Conservation (phyloP, 2,797 vertebrate species). For the Pitangus sulphuratus region DNA sequence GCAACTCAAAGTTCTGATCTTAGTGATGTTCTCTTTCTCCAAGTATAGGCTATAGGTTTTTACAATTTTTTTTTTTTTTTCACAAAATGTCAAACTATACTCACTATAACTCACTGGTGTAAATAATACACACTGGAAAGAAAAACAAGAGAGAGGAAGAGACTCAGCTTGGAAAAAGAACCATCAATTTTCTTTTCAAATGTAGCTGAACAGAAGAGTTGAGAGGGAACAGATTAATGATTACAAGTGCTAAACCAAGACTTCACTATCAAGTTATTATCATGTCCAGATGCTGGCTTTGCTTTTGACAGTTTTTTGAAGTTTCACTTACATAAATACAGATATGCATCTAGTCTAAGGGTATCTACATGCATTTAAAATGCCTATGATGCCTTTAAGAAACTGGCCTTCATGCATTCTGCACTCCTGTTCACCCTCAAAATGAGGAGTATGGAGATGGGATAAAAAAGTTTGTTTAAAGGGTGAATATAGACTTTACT, state of each 20-base stretch:
- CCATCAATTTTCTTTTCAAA: constrained; percentile 30
- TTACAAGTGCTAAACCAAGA: not conserved
- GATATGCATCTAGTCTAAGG: not conserved
- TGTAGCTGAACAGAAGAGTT: constrained; percentile 14
- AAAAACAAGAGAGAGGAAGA: constrained; percentile 11
- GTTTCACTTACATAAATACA: not conserved
- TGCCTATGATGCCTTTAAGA: not conserved
- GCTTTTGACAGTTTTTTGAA: not conserved
- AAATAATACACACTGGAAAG: constrained; percentile 10
- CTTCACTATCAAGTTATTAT: not conserved
- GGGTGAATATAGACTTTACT: not conserved
- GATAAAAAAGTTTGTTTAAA: not conserved
- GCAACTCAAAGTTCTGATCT: not conserved
- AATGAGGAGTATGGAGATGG: not conserved
- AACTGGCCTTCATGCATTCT: not conserved
- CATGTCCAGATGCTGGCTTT: not conserved
- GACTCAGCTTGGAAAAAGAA: constrained; percentile 26
- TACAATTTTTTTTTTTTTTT: not conserved
- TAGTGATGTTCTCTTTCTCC: not conserved
- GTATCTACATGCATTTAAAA: not conserved
- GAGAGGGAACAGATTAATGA: not conserved
- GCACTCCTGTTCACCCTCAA: not conserved
- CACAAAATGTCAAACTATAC: not conserved
- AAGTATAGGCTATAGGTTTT: not conserved
- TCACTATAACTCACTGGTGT: not conserved